Evolutionary conservation across 2,797 vertebrate species (phyloP).

Genomic region (Cheirogaleus major): DNA sequence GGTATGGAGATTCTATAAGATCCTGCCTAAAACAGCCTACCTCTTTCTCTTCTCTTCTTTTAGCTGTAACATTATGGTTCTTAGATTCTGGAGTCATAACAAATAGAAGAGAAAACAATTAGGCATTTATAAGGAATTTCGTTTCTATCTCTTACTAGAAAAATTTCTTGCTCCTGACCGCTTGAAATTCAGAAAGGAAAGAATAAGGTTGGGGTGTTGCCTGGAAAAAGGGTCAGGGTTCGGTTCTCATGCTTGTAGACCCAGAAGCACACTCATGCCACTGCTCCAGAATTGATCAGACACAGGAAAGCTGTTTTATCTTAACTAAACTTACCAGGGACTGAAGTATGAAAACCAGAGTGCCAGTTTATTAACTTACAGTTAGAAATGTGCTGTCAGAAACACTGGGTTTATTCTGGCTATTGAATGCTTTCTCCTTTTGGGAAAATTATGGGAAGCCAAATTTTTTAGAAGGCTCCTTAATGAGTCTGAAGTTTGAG

Average conservation of each 20-base stretch:
- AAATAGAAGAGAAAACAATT: not conserved
- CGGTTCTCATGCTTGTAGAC: not conserved
- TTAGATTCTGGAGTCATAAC: not conserved
- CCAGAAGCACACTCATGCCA: not conserved
- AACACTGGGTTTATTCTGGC: not conserved
- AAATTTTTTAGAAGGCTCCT: not conserved
- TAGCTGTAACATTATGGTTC: not conserved
- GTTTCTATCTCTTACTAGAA: constrained; percentile 19
- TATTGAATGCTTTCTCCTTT: not conserved
- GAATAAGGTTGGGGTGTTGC: not conserved
- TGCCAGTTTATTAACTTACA: not conserved
- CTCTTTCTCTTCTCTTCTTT: not conserved
- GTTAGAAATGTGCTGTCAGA: not conserved
- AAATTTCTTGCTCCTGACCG: not conserved
- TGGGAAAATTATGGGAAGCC: not conserved
- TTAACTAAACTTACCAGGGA: not conserved
- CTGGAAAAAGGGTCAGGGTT: not conserved
- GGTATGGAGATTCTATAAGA: not conserved
- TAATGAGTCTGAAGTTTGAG: not conserved
- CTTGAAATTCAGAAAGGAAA: constrained; percentile 18
- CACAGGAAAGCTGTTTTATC: not conserved
- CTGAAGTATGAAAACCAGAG: not conserved
- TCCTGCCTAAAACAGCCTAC: not conserved
- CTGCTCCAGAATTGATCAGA: not conserved
- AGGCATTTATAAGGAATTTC: constrained; percentile 17